Evolutionary conservation across 2,888 invertebrate genomes (phyloP).

Genomic region (Ceriagrion tenellum): DNA sequence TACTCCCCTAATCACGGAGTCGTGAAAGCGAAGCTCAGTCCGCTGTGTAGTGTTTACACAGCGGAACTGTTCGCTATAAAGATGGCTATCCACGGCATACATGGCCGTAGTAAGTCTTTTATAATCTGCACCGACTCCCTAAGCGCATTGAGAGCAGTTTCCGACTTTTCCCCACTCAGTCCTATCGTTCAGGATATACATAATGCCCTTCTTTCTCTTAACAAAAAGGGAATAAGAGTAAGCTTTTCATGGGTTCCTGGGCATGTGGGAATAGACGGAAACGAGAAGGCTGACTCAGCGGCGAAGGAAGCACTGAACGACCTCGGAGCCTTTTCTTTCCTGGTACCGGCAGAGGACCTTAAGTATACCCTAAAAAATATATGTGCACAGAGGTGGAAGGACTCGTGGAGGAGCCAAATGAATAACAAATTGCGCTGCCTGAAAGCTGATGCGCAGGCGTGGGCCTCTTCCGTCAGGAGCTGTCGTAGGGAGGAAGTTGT

Average conservation of each 20-base stretch:
- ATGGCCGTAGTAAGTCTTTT: background rate
- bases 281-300: background rate
- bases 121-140: background rate
- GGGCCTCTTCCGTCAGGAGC: background rate
- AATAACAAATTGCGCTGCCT: background rate
- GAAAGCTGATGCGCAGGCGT: background rate
- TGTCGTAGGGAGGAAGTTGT: background rate
- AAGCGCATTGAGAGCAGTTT: background rate
- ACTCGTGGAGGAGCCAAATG: background rate
- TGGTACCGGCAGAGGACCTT: background rate
- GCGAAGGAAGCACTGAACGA: background rate
- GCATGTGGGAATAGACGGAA: background rate
- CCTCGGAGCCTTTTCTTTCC: background rate
- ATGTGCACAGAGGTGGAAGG: background rate
- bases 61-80: background rate
- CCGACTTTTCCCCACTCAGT: background rate
- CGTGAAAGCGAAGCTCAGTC: background rate
- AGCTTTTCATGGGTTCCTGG: background rate
- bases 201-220: background rate
- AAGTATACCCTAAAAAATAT: background rate
- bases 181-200: background rate
- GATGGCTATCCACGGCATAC: background rate
- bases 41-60: background rate
- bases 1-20: background rate
- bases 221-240: background rate